Base-by-base conservation (phyloP, 30 jellyfish, hydroid and myxozoan genomes). In the Rhopilema esculentum region DNA sequence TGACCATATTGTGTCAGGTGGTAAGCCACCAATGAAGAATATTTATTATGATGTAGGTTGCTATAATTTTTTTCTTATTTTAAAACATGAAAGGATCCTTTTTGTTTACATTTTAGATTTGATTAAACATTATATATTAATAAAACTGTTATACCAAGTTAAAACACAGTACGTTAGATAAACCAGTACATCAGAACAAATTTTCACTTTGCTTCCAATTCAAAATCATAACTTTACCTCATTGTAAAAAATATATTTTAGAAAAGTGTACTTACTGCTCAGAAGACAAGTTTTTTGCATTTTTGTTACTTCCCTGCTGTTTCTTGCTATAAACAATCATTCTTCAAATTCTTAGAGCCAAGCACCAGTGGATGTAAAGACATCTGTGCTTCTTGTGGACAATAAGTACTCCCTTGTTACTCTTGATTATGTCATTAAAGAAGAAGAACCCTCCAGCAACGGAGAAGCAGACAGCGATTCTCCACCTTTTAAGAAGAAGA, bases 11-110 rank as follows among this genome's bases (percentile, higher is more conserved):
- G 97, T 89, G 21, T 28, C 88, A 4, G 99, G 99, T n/a, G 96
- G 94, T 2, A 95, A 90, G 76, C 98, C 99, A 26, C 99, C 99
- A 27, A 95, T 95, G 99, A 95, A 90, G 70, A 95, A 95, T 77
- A 95, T 95, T 16, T 95, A 95, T 79, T 95, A 95, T 79, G 94
- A 72, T 96, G 99, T 90, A 29, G 66, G 93, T 21, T 15, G 18
- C 21, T 19, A 22, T 29, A 0, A 1, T 16, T 49, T n/a, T 49
- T 75, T 26, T 12, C 1, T 16, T n/a, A n/a, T n/a, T n/a, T n/a
- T n/a, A n/a, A n/a, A n/a, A n/a, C n/a, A n/a, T n/a, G n/a, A n/a
- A n/a, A n/a, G n/a, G n/a, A n/a, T n/a, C n/a, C n/a, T n/a, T n/a
- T n/a, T n/a, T n/a, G n/a, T n/a, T n/a, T n/a, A n/a, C n/a, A n/a